Base-by-base conservation (phyloP, 2,113 vertebrate species). In the Chloropsis cyanopogon region DNA sequence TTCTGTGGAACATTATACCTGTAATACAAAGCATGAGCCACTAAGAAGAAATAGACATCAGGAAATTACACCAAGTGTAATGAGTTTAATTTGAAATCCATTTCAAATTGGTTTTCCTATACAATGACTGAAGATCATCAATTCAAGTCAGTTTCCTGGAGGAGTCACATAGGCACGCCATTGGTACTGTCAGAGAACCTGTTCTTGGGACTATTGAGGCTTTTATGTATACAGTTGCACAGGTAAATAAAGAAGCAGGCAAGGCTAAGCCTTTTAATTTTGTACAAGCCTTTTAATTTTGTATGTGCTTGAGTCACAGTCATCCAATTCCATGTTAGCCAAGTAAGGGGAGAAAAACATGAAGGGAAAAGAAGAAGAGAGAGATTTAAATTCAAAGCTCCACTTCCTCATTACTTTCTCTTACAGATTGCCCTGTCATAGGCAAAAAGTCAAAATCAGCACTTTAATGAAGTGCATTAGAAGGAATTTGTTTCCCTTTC, bases 361-460 rank as follows among this genome's bases (percentile, higher is more conserved):
- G 10, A 66, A 65, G 24, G 9, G 33, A 78, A 81, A 88, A 25
- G 47, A 65, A 77, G 24, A 82, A 35, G n/a, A 75, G 59, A 52
- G 8, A 20, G 15, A 29, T 91, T 85, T 66, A 83, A 92, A 95
- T 84, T 83, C 61, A 78, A 46, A 90, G 23, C 52, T 73, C 65
- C 37, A 11, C 31, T 71, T n/a, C 47, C 22, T 18, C 89, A 37
- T 60, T 90, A 44, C 69, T 69, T 86, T 85, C 54, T 82, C 66
- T 95, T 93, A 84, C 82, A 94, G 85, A 93, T 93, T 72, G n/a
- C n/a, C 42, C 91, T 44, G 10, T 96, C 85, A 69, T 39, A 87
- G 82, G 41, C 65, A 94, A 97, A 95, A 97, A 96, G 89, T 96
- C 96, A 94, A 93, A 96, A 95, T 97, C 87, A 92, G 89, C 87